phyloP scores from a whole-genome alignment of 2,888 invertebrate species.

The Hetaerina titia region DNA sequence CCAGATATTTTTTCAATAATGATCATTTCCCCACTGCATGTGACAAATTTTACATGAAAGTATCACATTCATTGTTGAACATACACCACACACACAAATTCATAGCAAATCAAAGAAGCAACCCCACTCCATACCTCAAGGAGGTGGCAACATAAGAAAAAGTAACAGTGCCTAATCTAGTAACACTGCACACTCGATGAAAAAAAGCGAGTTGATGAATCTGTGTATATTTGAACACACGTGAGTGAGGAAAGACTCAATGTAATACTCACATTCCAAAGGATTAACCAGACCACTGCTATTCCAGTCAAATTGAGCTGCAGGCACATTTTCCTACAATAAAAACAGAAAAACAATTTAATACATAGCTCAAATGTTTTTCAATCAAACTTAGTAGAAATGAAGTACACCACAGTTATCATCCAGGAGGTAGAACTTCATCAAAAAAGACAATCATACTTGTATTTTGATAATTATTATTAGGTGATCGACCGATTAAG shows the following conservation, averaged over 20 bases:
- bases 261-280: slow-evolving; percentile 81
- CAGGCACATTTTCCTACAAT: slow-evolving; percentile 77
- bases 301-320: slow-evolving; percentile 87
- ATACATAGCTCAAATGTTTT: too few species aligned
- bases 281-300: slow-evolving; percentile 86
- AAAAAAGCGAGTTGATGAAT: background rate
- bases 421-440: too few species aligned
- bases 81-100: too few species aligned
- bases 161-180: background rate
- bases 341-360: background rate
- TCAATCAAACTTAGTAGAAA: too few species aligned
- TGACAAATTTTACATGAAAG: too few species aligned
- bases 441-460: too few species aligned
- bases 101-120: background rate
- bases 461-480: too few species aligned
- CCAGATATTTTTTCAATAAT: too few species aligned
- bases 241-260: background rate
- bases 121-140: background rate
- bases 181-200: background rate
- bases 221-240: background rate
- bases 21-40: too few species aligned
- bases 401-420: too few species aligned
- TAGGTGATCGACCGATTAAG: too few species aligned
- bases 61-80: too few species aligned
- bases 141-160: background rate